Conservation (phyloP, 2,888 invertebrate species). For the Punctoribates punctum region DNA sequence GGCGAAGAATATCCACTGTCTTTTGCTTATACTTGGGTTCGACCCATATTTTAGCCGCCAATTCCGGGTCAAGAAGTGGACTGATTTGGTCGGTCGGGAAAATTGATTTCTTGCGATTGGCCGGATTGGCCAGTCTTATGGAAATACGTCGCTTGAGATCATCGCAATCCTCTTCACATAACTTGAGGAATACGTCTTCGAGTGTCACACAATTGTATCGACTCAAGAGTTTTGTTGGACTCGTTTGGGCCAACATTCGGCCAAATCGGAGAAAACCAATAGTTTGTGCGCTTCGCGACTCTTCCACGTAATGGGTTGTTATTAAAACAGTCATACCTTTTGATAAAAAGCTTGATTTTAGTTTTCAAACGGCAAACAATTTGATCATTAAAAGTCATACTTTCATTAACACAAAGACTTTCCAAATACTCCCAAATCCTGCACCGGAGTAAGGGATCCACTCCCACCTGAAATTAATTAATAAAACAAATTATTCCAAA, state of each 20-base stretch:
- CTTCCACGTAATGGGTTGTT: slow-evolving; percentile 40
- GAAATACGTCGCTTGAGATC: slow-evolving; percentile 34
- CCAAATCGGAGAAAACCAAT: slow-evolving; percentile 90
- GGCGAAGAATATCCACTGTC: background rate
- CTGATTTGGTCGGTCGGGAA: background rate
- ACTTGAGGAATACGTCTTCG: slow-evolving; percentile 86
- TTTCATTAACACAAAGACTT: slow-evolving; percentile 28
- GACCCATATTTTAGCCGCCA: slow-evolving; percentile 2
- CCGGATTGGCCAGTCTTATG: slow-evolving; percentile 1
- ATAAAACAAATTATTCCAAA: background rate
- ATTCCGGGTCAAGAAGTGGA: background rate
- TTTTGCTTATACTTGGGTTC: background rate
- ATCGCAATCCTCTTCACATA: slow-evolving; percentile 56
- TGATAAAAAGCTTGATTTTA: background rate
- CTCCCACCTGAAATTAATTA: slow-evolving; percentile 24
- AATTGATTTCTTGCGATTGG: background rate
- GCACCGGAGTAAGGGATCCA: slow-evolving; percentile 37
- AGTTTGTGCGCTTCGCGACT: slow-evolving; percentile 36
- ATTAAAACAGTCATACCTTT: slow-evolving; percentile 39
- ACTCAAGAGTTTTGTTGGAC: slow-evolving; percentile 68
- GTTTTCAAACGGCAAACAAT: no score
- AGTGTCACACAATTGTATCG: slow-evolving; percentile 57
- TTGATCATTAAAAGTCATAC: background rate
- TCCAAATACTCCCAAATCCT: slow-evolving; percentile 40
- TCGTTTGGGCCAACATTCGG: slow-evolving; percentile 81